Evolutionary conservation across 2,113 vertebrate genomes (phyloP), one percentile per base, ranked within the genome.

Genomic region (Podarcis muralis): DNA sequence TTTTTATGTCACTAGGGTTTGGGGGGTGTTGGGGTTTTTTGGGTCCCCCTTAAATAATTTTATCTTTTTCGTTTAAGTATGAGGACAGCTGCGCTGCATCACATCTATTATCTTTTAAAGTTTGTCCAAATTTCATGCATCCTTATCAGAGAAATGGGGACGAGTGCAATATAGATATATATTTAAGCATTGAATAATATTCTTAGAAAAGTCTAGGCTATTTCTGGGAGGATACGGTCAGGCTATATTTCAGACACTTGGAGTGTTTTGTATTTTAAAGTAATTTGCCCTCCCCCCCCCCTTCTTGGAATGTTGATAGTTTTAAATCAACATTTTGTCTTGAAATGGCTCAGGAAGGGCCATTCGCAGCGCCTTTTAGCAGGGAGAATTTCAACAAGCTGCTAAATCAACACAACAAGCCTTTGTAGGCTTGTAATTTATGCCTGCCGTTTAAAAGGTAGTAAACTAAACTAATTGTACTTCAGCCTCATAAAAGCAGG

Each of bases 401-500:
- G 93, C 94, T 95, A 95, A 95, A 90, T 80, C 93, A 92, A 91
- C 94, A 96, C 92, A 95, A 96, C 93, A 92, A 96, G 85, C 91
- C 92, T 93, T 96, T 95, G 95, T 90, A 96, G 91, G 90, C 86
- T 88, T 0, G 11, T 96, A 97, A 97, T 97, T 97, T 97, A 97
- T 97, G 94, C 90, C 95, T 89, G 11, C 95, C 93, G 96, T 86
- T 97, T 97, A 97, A 96, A 96, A 97, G 95, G 95, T 95, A 96
- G 96, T 97, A 97, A 97, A 97, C 94, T 93, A 96, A 65, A 96
- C 95, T 95, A 97, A 97, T 97, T 96, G 93, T 96, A 93, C 96
- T 94, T 91, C 94, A 95, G 94, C 83, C 94, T 94, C 94, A 92
- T 95, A 97, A 96, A 95, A 94, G 84, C 94, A 95, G 94, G 95